phyloP scores from a whole-genome alignment of 2,113 vertebrate genomes.

The Trematomus loennbergii region DNA sequence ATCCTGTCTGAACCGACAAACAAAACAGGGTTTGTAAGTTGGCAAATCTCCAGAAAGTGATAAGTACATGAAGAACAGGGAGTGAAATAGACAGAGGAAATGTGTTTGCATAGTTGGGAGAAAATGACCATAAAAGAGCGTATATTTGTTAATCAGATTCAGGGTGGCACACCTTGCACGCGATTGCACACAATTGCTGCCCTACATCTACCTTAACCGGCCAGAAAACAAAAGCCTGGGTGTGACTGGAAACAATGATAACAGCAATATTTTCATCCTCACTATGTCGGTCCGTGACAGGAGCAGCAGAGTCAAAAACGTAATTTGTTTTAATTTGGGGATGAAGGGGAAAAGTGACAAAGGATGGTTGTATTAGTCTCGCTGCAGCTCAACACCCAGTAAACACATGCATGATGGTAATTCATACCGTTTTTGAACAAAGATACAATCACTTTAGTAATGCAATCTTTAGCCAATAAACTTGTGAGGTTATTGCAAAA shows the following conservation, averaged over 20 bases:
- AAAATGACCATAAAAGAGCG: slow-evolving; percentile 84
- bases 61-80: slow-evolving; percentile 59
- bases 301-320: slow-evolving; percentile 34
- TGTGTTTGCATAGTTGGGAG: slow-evolving; percentile 83
- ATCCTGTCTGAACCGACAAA: slow-evolving; percentile 64
- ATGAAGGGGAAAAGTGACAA: slow-evolving; percentile 51
- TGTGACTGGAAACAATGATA: slow-evolving; percentile 70
- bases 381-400: background rate
- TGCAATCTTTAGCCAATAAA: background rate
- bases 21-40: slow-evolving; percentile 71
- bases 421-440: background rate
- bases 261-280: slow-evolving; percentile 51
- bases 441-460: background rate
- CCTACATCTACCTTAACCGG: slow-evolving; percentile 37
- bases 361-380: slow-evolving; percentile 33
- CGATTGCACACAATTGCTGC: slow-evolving; percentile 58
- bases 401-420: background rate
- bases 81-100: slow-evolving; percentile 68
- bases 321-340: slow-evolving; percentile 48
- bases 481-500: background rate
- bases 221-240: slow-evolving; percentile 68
- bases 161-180: slow-evolving; percentile 75
- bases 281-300: slow-evolving; percentile 23
- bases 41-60: slow-evolving; percentile 72
- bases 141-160: slow-evolving; percentile 87